phyloP scores from a whole-genome alignment of 64 coral and sea anemone species.

The Exaiptasia diaphana region DNA sequence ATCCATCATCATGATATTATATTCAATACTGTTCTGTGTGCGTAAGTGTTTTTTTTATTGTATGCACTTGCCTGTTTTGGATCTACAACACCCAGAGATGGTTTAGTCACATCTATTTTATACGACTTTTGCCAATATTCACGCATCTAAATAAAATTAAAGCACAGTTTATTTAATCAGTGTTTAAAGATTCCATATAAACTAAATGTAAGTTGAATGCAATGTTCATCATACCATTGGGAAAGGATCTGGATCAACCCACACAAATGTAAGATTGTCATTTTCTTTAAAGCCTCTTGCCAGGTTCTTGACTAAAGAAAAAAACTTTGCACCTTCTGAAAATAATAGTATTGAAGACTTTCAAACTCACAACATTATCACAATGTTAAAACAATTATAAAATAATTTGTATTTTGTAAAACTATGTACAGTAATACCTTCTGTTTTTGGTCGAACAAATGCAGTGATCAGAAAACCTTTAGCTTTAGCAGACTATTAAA shows the following conservation, averaged over 20 bases:
- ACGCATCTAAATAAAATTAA: constrained; percentile 52
- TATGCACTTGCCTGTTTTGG: constrained; percentile 86
- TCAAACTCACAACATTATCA: no score
- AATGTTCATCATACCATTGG: constrained; percentile 59
- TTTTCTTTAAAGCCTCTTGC: constrained; percentile 53
- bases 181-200: not conserved
- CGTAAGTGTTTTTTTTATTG: no score
- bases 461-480: constrained; percentile 75
- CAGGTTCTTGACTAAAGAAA: constrained; percentile 76
- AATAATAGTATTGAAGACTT: not conserved
- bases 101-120: constrained; percentile 74
- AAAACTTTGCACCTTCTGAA: constrained; percentile 70
- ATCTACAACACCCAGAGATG: constrained; percentile 72
- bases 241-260: constrained; percentile 89
- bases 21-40: no score
- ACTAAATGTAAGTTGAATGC: not conserved
- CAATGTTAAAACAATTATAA: no score
- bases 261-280: constrained; percentile 72
- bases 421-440: no score
- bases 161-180: not conserved
- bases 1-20: no score
- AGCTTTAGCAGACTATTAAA: constrained; percentile 61
- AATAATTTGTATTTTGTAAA: no score
- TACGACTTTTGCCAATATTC: constrained; percentile 93
- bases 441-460: constrained; percentile 75